A percentile compares a stretch with the other conserved stretches of the same genome.
phyloP scores from a whole-genome alignment of 2,797 vertebrate species.

The Lophotriccus pileatus region DNA sequence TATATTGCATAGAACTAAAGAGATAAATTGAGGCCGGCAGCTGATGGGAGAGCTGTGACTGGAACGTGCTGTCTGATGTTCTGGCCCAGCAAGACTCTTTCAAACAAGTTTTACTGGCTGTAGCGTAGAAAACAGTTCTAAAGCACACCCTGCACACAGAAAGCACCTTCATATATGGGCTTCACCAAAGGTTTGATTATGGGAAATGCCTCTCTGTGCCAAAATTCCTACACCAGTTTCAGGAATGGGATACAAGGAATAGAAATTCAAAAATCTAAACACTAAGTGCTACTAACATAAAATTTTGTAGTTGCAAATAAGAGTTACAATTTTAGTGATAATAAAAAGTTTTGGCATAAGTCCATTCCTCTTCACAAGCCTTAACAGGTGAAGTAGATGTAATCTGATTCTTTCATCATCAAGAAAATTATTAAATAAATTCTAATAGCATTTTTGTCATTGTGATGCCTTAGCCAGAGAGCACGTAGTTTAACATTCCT shows the following conservation, averaged over 20 bases:
- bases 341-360: neutral
- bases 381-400: neutral
- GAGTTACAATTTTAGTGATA: neutral
- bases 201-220: neutral
- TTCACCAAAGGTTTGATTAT: neutral
- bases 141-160: neutral
- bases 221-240: neutral
- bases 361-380: neutral
- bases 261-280: neutral
- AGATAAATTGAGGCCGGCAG: neutral
- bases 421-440: neutral
- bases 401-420: neutral
- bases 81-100: neutral
- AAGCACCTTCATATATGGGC: accelerated
- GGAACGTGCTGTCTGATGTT: neutral
- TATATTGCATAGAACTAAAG: neutral
- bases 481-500: neutral
- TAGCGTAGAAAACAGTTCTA: neutral
- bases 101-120: neutral
- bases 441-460: neutral
- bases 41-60: neutral
- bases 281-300: neutral
- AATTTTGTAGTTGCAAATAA: neutral
- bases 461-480: neutral
- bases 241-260: neutral